Evolutionary conservation across 2,888 invertebrate species (phyloP).

Genomic region (Vannuccia rotundouncinata): DNA sequence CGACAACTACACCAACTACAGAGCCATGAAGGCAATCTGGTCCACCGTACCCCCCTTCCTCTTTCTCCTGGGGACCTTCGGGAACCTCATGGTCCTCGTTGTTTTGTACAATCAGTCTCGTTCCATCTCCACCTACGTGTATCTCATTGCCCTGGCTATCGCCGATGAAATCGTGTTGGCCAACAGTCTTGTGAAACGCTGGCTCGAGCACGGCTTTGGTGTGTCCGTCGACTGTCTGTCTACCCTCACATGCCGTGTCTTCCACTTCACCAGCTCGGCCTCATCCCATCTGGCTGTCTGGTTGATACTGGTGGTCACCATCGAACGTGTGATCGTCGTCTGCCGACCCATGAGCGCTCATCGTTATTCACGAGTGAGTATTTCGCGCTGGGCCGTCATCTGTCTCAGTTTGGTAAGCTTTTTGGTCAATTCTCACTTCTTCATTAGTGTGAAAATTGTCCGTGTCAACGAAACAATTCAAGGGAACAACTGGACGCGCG

Average conservation of each 20-base stretch:
- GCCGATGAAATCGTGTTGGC: conserved; percentile 27
- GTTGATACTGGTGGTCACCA: conserved; percentile 30
- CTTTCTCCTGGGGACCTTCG: conserved; percentile 19
- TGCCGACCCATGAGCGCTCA: conserved; percentile 19
- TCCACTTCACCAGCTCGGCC: neutral
- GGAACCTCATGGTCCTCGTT: conserved; percentile 34
- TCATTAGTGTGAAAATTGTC: neutral
- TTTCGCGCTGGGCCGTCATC: neutral
- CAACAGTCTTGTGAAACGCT: neutral
- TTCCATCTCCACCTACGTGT: conserved; percentile 32
- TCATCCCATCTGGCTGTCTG: conserved; percentile 32
- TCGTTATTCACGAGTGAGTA: neutral
- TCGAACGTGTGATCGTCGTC: conserved; percentile 28
- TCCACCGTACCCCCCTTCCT: conserved; percentile 3
- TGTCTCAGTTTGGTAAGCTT: neutral
- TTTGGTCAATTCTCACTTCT: neutral
- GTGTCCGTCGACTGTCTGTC: neutral
- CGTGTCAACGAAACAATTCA: neutral
- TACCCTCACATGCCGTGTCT: neutral
- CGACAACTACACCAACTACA: conserved; percentile 22
- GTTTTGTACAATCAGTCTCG: conserved; percentile 21
- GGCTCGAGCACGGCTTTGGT: conserved; percentile 31
- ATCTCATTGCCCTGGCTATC: conserved; percentile 29
- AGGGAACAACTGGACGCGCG: neutral
- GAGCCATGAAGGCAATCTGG: conserved; percentile 26